Evolutionary conservation across 35 echinoderm and acorn worm genomes (phyloP).

Genomic region (Heliocidaris erythrogramma): DNA sequence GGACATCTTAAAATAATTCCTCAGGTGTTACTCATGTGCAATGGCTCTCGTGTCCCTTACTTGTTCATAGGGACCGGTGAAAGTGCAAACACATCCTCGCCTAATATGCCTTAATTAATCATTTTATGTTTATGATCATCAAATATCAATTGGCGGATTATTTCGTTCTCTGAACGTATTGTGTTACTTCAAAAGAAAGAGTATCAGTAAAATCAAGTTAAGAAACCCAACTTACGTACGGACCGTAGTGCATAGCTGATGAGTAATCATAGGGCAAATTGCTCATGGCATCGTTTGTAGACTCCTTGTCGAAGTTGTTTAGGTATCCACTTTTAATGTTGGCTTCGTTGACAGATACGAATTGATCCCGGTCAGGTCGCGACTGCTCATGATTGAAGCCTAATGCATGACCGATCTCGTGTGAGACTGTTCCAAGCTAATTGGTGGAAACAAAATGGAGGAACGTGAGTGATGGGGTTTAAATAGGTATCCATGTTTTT

Average conservation of each 20-base stretch:
- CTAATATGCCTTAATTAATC: too few relatives aligned
- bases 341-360: conserved; percentile 48
- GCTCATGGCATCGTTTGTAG: neutral
- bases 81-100: too few relatives aligned
- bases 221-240: conserved; percentile 51
- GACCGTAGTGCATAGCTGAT: conserved; percentile 78
- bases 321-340: conserved; percentile 50
- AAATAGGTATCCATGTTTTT: too few relatives aligned
- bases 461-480: neutral
- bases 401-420: conserved; percentile 83
- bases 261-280: conserved; percentile 67
- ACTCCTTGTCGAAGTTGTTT: conserved; percentile 46
- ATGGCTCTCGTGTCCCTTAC: too few relatives aligned
- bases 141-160: too few relatives aligned
- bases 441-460: neutral
- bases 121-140: too few relatives aligned
- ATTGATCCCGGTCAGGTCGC: conserved; percentile 72
- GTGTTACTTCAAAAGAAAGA: too few relatives aligned
- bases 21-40: too few relatives aligned
- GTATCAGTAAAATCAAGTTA: too few relatives aligned
- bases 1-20: too few relatives aligned
- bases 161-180: too few relatives aligned
- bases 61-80: too few relatives aligned
- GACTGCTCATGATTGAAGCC: conserved; percentile 81
- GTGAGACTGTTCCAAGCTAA: conserved; percentile 51